A percentile compares a stretch with the other conserved stretches of the same genome.
Conservation (phyloP, 1,140 invertebrate species). For the Acromyrmex echinatior region DNA sequence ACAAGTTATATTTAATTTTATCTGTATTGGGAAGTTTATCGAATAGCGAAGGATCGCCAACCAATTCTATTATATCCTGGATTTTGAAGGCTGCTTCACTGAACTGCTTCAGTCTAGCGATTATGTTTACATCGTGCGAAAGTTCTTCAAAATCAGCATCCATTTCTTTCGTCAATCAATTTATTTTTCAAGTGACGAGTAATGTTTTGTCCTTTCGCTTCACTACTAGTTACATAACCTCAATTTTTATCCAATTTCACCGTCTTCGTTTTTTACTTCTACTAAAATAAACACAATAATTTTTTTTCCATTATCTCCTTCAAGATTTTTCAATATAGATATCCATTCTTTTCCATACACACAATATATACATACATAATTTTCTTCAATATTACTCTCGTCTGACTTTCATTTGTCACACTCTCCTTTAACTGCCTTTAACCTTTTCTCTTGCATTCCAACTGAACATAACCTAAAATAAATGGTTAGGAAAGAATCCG, state of each 20-base stretch:
- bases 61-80: constrained; percentile 77
- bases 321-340: neutral
- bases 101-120: constrained; percentile 79
- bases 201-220: neutral
- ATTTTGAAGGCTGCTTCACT: constrained; percentile 78
- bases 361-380: neutral
- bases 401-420: neutral
- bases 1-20: constrained; percentile 86
- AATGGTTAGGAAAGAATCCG: neutral
- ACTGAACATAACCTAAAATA: neutral
- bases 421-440: neutral
- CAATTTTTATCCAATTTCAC: neutral
- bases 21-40: constrained; percentile 82
- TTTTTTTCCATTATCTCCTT: neutral
- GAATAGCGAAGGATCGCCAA: constrained; percentile 79
- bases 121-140: constrained; percentile 78
- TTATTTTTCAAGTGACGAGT: neutral
- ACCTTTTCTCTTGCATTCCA: neutral
- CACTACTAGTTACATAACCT: neutral
- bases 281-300: neutral
- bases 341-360: neutral
- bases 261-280: neutral
- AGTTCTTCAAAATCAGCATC: constrained; percentile 81
- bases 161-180: constrained; percentile 66
- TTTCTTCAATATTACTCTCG: neutral